Evolutionary conservation across 2,888 invertebrate genomes (phyloP), one percentile per base, ranked within the genome.

Genomic region (Sphaeridia pumilis): DNA sequence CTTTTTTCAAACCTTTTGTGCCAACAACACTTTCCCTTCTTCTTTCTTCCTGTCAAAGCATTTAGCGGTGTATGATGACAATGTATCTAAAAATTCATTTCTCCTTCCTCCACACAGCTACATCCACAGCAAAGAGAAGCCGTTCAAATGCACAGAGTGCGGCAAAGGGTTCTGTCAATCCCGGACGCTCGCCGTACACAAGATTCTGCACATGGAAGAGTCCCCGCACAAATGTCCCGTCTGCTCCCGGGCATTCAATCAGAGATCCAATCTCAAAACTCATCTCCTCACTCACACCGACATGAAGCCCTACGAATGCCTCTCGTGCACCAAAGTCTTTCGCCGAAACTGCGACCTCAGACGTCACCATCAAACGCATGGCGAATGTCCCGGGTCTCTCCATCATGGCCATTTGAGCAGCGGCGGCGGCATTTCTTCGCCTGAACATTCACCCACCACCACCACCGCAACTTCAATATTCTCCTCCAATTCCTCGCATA

Each of bases 141-240:
- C 94, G 0, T 95, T 93, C 75, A 92, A 90, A 72, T 95, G 94
- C 71, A 82, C 82, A 50, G 86, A 90, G 72, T 94, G 94, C 69
- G 90, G 90, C 61, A 94, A 94, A 74, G 94, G 94, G 4, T 95
- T 94, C 74, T 95, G 94, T 68, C 94, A 94, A 70, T 87, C 90
- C 49, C 77, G 94, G 59, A 94, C 94, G 1, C 74, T 94, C 66
- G 90, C 93, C 7, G 92, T 93, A 3, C 94, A 94, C 77, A 86
- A 87, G 70, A 88, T 89, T 59, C 78, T 89, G 31, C 90, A 92
- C 70, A 83, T 87, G 83, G 87, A 89, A 69, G 87, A 88, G 69
- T 87, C 87, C 1, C 88, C 88, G 2, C 88, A 89, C 75, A 88
- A 88, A 70, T 89, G 89, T 67, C 86, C 87, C 4, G 87, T 87